Conservation (phyloP, 2,113 vertebrate species). For the Isurus oxyrinchus region DNA sequence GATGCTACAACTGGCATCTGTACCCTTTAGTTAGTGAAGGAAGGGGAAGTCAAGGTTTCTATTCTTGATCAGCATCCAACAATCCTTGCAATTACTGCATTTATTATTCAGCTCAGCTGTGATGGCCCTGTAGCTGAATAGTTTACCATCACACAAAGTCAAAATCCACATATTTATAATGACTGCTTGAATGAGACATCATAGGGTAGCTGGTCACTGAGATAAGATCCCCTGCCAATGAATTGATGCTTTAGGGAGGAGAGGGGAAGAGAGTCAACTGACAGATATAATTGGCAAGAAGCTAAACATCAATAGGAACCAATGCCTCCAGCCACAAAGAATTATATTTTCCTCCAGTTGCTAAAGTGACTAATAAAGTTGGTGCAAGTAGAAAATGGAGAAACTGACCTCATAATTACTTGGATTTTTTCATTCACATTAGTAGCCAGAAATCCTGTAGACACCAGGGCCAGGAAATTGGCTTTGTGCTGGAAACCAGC, state of each 20-base stretch:
- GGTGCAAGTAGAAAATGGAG: not conserved
- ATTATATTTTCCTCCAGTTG: not conserved
- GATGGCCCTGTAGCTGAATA: not conserved
- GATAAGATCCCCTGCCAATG: not conserved
- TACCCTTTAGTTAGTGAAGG: not conserved
- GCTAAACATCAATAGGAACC: not conserved
- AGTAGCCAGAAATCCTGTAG: not conserved
- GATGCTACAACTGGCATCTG: not conserved
- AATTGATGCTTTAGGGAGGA: not conserved
- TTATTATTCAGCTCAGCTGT: too few relatives aligned
- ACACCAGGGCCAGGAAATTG: not conserved
- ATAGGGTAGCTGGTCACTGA: not conserved
- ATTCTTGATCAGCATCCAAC: not conserved
- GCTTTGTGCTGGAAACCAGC: not conserved
- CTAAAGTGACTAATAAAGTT: not conserved
- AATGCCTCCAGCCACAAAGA: not conserved
- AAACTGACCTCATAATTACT: not conserved
- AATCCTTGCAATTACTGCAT: not conserved
- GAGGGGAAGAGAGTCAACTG: not conserved
- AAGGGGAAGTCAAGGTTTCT: not conserved
- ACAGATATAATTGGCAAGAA: not conserved
- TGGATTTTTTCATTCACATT: not conserved
- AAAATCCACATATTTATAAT: not conserved
- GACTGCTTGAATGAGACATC: not conserved
- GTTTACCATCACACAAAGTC: not conserved